Base-by-base conservation (phyloP, 2,797 vertebrate species). In the Falco columbarius region DNA sequence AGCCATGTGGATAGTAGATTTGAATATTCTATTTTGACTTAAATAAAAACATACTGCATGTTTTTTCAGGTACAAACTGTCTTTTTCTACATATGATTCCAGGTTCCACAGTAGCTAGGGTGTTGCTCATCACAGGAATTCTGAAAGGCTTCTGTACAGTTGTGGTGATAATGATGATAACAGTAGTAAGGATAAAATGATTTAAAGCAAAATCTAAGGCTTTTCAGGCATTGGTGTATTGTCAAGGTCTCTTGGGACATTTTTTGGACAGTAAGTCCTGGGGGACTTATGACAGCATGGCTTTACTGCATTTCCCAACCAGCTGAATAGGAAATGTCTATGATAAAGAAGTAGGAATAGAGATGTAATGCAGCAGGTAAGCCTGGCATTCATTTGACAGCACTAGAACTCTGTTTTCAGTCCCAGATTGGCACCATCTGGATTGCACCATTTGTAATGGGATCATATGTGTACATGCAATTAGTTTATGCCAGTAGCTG, bases 401-500 rank as follows among this genome's bases (percentile, higher is more conserved):
- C 87, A 30, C 65, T 95, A 89, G 89, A 96, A 72, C 75, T 71
- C 49, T 55, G 52, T 44, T 71, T 87, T 61, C 89, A 40, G 9
- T 29, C 95, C 91, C 96, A 94, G 91, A 93, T 72, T 92, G 94
- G 75, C 91, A 93, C 96, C 96, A 97, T 97, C 96, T 97, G 96
- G 93, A 36, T 96, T 95, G 96, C 75, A 95, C 86, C 83, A 62
- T 56, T 93, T 4, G 8, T 93, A 97, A 97, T 92, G 88, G 97
- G 93, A 95, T 95, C 90, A 49, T 95, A 55, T 92, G 94, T 95
- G 91, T 90, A 82, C 83, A 52, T 49, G 82, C 94, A 93, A 96
- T 97, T 95, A 93, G 95, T 97, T 97, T 97, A 79, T 97, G 97
- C 93, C 96, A 92, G 81, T 76, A 95, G 88, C 96, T 89, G 70